phyloP scores from a whole-genome alignment of 2,113 vertebrate species.

The Dolichotis patagonum region DNA sequence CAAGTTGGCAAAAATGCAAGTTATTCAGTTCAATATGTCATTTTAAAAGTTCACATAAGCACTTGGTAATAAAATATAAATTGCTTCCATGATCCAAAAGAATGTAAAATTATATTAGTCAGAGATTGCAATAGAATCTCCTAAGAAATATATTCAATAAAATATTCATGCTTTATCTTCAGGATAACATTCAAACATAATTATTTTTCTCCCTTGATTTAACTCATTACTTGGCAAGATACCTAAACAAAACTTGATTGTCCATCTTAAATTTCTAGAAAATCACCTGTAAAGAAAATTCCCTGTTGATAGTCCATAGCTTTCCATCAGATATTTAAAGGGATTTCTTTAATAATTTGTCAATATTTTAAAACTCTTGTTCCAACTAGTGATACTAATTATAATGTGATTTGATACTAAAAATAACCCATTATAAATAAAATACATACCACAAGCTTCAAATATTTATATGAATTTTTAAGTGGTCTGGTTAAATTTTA shows the following conservation, averaged over 20 bases:
- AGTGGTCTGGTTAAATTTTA: background rate
- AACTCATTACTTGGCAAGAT: slow-evolving; percentile 23
- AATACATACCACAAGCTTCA: background rate
- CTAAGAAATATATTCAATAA: slow-evolving; percentile 73
- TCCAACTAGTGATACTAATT: background rate
- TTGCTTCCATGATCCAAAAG: slow-evolving; percentile 20
- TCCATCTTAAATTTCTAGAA: background rate
- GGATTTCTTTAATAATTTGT: background rate
- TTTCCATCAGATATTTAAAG: background rate
- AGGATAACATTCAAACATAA: slow-evolving; percentile 71
- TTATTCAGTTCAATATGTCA: background rate
- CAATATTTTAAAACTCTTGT: background rate
- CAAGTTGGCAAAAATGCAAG: slow-evolving; percentile 48
- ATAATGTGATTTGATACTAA: background rate
- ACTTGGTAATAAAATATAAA: slow-evolving; percentile 66
- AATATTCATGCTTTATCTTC: slow-evolving; percentile 66
- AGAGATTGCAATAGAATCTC: slow-evolving; percentile 66
- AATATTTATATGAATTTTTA: background rate
- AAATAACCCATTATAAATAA: background rate
- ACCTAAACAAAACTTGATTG: background rate
- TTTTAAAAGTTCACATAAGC: slow-evolving; percentile 53
- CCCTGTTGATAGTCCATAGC: background rate
- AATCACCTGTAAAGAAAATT: background rate
- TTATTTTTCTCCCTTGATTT: slow-evolving; percentile 72
- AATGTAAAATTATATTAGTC: slow-evolving; percentile 76